These are phyloP conservation scores for Labia minor DNA, from an alignment of 2,888 invertebrate species.

Conservation along the genomic window DNA sequence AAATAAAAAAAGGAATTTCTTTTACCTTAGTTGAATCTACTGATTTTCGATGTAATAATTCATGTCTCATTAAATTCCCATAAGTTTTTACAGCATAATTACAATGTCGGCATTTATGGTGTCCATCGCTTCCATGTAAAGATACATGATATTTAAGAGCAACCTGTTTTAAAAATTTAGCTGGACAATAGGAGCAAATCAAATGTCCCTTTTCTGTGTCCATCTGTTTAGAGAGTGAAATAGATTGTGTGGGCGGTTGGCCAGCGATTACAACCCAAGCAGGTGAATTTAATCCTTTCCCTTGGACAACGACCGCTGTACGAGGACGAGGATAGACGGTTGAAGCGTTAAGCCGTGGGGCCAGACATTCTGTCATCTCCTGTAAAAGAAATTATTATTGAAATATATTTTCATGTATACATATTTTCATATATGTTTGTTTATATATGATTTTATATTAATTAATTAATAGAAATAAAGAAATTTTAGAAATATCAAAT, in stretches of 20 bases:
- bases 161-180: slow-evolving; percentile 59
- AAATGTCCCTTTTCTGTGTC: slow-evolving; percentile 28
- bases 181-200: slow-evolving; percentile 55
- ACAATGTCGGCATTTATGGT: slow-evolving; percentile 58
- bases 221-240: background rate
- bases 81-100: slow-evolving; percentile 57
- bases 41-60: slow-evolving; percentile 35
- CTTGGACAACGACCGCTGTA: slow-evolving; percentile 39
- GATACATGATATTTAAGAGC: slow-evolving; percentile 59
- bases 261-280: slow-evolving; percentile 41
- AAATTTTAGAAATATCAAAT: no score
- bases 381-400: background rate
- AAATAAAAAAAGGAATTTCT: no score
- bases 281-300: slow-evolving; percentile 32
- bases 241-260: background rate
- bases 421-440: background rate
- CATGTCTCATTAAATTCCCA: slow-evolving; percentile 56
- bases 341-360: slow-evolving; percentile 35
- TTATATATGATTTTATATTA: background rate
- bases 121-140: slow-evolving; percentile 51
- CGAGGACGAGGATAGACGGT: slow-evolving; percentile 53
- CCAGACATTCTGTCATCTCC: background rate
- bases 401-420: background rate
- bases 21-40: background rate
- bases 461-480: slow-evolving; percentile 27